phyloP scores from a whole-genome alignment of 2,113 vertebrate species.

The Bubo blakistoni region DNA sequence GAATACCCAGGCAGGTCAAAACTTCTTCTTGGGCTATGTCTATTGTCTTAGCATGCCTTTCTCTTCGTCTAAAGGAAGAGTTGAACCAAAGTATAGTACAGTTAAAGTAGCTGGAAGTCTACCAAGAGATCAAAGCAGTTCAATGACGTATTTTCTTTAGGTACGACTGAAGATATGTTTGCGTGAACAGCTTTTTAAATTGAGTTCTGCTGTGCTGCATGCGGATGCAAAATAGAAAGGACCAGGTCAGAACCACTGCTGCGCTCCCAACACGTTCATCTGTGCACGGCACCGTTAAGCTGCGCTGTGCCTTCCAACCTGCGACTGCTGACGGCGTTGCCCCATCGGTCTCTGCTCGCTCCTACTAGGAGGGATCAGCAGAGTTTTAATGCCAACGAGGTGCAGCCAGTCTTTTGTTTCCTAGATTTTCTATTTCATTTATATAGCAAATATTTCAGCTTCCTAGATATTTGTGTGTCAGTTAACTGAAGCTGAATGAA shows the following conservation, averaged over 20 bases:
- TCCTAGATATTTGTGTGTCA: not conserved
- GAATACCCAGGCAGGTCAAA: slow-evolving; percentile 94
- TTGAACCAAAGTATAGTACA: not conserved
- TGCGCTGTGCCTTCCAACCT: not conserved
- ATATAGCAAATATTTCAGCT: not conserved
- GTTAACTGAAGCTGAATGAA: not conserved
- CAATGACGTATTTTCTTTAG: not conserved
- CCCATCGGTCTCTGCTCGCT: not conserved
- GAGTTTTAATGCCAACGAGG: not conserved
- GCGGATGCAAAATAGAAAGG: slow-evolving; percentile 65
- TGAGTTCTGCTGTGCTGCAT: slow-evolving; percentile 37
- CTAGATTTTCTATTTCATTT: not conserved
- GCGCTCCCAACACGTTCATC: not conserved
- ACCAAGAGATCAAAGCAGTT: not conserved
- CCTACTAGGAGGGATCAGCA: not conserved
- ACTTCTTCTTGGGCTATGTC: slow-evolving; percentile 98
- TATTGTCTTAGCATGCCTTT: slow-evolving; percentile 97
- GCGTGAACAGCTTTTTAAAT: not conserved
- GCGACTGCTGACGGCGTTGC: not conserved
- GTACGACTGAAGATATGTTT: not conserved
- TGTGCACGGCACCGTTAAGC: not conserved
- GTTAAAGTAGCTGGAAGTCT: slow-evolving; percentile 18
- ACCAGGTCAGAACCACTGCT: slow-evolving; percentile 1
- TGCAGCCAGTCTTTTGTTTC: not conserved
- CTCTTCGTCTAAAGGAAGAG: slow-evolving; percentile 80